These are phyloP conservation scores for Benthosema pterotum DNA, from an alignment of 2,797 vertebrate genomes.

Conservation along the genomic window DNA sequence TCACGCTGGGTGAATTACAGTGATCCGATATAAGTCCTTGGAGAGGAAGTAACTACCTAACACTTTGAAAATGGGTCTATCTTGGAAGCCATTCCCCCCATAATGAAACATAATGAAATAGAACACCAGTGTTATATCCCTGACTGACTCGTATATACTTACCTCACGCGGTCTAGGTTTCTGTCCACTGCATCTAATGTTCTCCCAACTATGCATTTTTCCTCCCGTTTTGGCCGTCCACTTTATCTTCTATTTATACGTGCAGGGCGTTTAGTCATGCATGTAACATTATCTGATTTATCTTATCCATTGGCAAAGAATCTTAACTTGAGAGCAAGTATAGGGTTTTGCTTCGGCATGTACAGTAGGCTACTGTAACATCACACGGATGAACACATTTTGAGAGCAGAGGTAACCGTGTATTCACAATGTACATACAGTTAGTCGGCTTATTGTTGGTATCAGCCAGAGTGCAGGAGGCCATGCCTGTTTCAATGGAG, in stretches of 20 bases:
- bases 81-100: constrained; percentile 53
- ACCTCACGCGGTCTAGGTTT: constrained; percentile 15
- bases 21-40: constrained; percentile 70
- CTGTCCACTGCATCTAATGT: constrained; percentile 10
- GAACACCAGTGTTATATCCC: constrained; percentile 55
- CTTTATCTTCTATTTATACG: constrained; percentile 1
- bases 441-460: too few relatives aligned
- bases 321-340: too few relatives aligned
- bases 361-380: too few relatives aligned
- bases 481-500: too few relatives aligned
- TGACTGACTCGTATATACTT: constrained; percentile 29
- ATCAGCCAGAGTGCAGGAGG: too few relatives aligned
- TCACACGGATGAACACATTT: too few relatives aligned
- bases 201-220: constrained; percentile 5
- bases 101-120: constrained; percentile 69
- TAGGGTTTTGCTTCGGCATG: too few relatives aligned
- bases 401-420: too few relatives aligned
- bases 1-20: constrained; percentile 66
- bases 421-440: too few relatives aligned
- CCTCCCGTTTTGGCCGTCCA: constrained; percentile 6
- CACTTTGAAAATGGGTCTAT: constrained; percentile 68
- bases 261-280: too few relatives aligned
- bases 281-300: too few relatives aligned
- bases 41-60: constrained; percentile 78
- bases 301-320: too few relatives aligned